These are phyloP conservation scores for Dasypolia templi DNA, from an alignment of 2,888 invertebrate species.

Conservation along the genomic window DNA sequence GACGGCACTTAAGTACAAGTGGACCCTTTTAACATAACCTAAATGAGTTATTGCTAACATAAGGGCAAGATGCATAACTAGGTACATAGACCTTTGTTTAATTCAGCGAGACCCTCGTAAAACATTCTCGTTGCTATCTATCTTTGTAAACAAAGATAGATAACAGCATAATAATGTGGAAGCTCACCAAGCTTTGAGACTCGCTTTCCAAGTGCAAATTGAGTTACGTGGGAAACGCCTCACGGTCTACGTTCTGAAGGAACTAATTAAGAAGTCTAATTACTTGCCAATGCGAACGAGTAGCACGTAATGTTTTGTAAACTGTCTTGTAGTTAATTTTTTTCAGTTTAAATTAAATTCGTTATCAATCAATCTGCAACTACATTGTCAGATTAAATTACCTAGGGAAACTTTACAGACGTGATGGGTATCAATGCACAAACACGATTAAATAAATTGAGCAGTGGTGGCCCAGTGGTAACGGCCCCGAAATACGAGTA, in stretches of 20 bases:
- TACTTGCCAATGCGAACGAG: constrained; percentile 39
- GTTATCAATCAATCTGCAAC: background rate
- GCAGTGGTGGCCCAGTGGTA: too few relatives aligned
- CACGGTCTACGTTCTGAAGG: constrained; percentile 18
- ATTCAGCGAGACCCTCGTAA: background rate
- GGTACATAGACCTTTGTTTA: constrained; percentile 1
- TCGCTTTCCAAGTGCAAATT: constrained; percentile 52
- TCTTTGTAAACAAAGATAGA: constrained; percentile 13
- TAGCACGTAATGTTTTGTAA: constrained; percentile 18
- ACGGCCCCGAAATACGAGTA: too few relatives aligned
- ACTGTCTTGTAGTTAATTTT: background rate
- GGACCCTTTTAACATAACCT: too few relatives aligned
- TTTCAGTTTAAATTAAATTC: background rate
- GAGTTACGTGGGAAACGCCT: constrained; percentile 42
- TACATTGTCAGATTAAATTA: too few relatives aligned
- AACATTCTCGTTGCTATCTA: background rate
- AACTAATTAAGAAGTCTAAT: constrained; percentile 60
- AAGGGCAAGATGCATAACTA: too few relatives aligned
- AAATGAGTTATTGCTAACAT: too few relatives aligned
- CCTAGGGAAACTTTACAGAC: too few relatives aligned
- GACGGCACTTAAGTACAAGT: too few relatives aligned
- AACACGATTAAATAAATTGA: too few relatives aligned
- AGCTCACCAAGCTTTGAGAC: constrained; percentile 29
- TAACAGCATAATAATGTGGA: constrained; percentile 17
- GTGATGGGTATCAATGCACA: too few relatives aligned